phyloP scores from a whole-genome alignment of 53 echinoderm and acorn worm species.

The Arbacia lixula region DNA sequence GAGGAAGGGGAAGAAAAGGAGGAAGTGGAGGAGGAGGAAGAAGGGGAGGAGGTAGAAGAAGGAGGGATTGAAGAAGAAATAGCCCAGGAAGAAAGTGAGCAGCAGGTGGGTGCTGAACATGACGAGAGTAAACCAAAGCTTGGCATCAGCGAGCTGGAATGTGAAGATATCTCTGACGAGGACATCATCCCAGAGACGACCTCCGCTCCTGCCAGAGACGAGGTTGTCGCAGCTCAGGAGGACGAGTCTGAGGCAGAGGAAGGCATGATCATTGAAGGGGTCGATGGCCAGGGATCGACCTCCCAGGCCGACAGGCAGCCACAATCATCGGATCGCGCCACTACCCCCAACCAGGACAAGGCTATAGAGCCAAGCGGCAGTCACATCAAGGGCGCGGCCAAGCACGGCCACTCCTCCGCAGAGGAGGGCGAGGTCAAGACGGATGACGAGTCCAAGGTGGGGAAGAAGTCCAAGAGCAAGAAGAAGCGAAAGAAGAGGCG shows the following conservation, averaged over 20 bases:
- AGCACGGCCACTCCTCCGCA: conserved; percentile 64
- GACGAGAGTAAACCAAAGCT: conserved; percentile 5
- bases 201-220: too few relatives aligned
- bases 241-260: conserved; percentile 25
- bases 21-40: too few relatives aligned
- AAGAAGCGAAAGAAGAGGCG: conserved; percentile 63
- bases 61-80: too few relatives aligned
- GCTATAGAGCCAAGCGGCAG: neutral
- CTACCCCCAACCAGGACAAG: too few relatives aligned
- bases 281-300: neutral
- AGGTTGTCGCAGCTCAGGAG: neutral
- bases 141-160: conserved; percentile 15
- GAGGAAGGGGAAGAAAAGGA: too few relatives aligned
- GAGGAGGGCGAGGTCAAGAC: conserved; percentile 89
- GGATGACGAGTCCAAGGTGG: conserved; percentile 69
- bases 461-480: conserved; percentile 51
- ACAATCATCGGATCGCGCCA: too few relatives aligned
- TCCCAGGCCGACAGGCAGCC: neutral
- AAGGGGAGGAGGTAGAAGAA: too few relatives aligned
- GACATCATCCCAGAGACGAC: conserved; percentile 32
- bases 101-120: neutral
- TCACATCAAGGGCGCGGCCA: neutral
- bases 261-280: conserved; percentile 37
- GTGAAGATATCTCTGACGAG: conserved; percentile 44
- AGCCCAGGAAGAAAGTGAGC: too few relatives aligned